Base-by-base conservation (phyloP, 2,113 vertebrate species). In the Seriola rivoliana region DNA sequence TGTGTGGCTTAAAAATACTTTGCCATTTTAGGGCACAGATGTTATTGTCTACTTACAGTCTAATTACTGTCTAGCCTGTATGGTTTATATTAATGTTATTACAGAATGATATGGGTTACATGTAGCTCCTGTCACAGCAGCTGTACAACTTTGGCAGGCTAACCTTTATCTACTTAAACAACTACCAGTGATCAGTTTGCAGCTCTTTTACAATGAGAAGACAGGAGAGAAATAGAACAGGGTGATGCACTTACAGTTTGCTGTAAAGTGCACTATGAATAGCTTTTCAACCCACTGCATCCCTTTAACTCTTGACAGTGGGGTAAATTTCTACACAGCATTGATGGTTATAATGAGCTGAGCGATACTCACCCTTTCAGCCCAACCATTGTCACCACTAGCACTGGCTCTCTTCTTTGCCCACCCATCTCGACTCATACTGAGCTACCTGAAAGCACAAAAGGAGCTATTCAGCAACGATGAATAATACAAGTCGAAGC, bases 371-470 rank as follows among this genome's bases (percentile, higher is more conserved):
- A 99, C 98, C 93, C 88, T 96, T 52, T 92, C 92, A 84, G 95
- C 96, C 98, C 98, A 99, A 93, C 97, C 97, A 92, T 98, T 97
- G 89, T 94, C 95, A 19, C 95, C 96, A 12, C 72, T 87, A 88
- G 96, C 95, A 12, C 71, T 95, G 92, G 96, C 95, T 95, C 94
- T 96, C 93, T 97, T 99, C 91, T 95, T 97, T 72, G 80, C 63
- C 97, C 98, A 98, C 89, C 96, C 97, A 95, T 97, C 96, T 93
- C 96, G 97, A 95, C 96, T 99, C 98, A 99, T 99, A 91, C 93
- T 99, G 97, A 97, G 95, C 89, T 92, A 95, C 96, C 96, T 88
- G 86, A 55, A 87, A 80, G 54, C 66, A 89, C 40, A 81, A 36
- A 11, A 57, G 16, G 23, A 42, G 21, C 11, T 6, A 14, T 19